Evolutionary conservation across 2,797 vertebrate species (phyloP).

Genomic region (Hirundo rustica): DNA sequence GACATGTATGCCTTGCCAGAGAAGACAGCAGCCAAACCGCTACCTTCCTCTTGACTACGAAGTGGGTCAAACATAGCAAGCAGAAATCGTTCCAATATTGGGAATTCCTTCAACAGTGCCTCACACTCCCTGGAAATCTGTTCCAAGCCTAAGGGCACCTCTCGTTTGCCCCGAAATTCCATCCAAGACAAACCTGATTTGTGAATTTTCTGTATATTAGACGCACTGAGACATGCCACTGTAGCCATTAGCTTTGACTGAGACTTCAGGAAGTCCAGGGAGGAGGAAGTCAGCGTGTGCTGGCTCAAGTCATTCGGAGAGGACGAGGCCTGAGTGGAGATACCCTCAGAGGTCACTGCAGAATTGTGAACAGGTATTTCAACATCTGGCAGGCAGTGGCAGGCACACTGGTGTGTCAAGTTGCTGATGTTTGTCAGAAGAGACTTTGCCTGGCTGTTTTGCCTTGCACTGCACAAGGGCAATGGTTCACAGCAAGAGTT

Average conservation of each 20-base stretch:
- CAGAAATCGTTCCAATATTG: conserved; percentile 82
- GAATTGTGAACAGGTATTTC: conserved; percentile 61
- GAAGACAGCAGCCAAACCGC: conserved; percentile 71
- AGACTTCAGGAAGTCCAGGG: conserved; percentile 89
- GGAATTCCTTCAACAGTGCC: conserved; percentile 84
- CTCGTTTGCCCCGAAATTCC: conserved; percentile 86
- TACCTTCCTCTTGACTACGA: conserved; percentile 65
- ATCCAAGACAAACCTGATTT: conserved; percentile 88
- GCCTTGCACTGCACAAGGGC: conserved; percentile 77
- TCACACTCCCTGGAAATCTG: conserved; percentile 88
- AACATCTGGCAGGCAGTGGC: conserved; percentile 70
- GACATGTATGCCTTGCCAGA: conserved; percentile 81
- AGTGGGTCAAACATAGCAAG: conserved; percentile 83
- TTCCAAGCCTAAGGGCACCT: conserved; percentile 83
- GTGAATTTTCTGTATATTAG: conserved; percentile 73
- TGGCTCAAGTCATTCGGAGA: conserved; percentile 65
- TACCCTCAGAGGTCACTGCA: conserved; percentile 66
- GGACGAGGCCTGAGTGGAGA: not conserved
- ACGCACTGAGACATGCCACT: conserved; percentile 84
- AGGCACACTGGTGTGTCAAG: conserved; percentile 78
- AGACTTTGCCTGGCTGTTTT: conserved; percentile 62
- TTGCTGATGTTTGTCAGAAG: conserved; percentile 72
- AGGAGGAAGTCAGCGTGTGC: conserved; percentile 86
- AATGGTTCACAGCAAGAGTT: conserved; percentile 89
- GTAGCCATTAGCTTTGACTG: conserved; percentile 83